Evolutionary conservation across 2,113 vertebrate genomes (phyloP).

Genomic region (Macheiramphus alcinus): DNA sequence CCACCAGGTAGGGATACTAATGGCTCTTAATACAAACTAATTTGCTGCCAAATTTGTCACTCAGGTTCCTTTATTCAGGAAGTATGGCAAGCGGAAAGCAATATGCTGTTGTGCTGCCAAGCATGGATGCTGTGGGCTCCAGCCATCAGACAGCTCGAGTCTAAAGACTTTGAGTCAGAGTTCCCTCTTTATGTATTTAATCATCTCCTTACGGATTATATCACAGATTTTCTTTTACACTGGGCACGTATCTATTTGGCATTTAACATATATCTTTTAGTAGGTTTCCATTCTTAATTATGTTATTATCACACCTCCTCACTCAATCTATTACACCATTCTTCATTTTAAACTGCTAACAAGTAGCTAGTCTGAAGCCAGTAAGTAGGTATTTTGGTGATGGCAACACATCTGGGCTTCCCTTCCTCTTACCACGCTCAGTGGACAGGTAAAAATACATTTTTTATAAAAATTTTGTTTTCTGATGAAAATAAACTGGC

Average conservation of each 20-base stretch:
- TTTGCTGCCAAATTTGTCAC: not conserved
- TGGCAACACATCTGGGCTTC: not conserved
- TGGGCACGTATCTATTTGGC: not conserved
- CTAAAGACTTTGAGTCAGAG: not conserved
- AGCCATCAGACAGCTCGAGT: not conserved
- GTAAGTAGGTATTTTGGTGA: not conserved
- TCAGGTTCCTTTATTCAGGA: not conserved
- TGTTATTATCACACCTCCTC: not conserved
- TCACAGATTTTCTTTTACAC: not conserved
- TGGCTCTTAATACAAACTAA: not conserved
- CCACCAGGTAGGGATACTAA: not conserved
- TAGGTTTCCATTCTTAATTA: not conserved
- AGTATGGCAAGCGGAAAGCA: not conserved
- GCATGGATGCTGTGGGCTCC: not conserved
- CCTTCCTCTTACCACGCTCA: not conserved
- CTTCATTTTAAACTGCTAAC: not conserved
- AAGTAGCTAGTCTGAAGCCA: not conserved
- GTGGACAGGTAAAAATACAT: not conserved
- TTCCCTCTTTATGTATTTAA: not conserved
- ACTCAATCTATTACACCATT: not conserved
- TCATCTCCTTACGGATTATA: not conserved
- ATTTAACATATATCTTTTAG: not conserved
- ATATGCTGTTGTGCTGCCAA: not conserved
- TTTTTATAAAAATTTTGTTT: not conserved
- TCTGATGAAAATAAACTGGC: not conserved